Evolutionary conservation across 2,113 vertebrate genomes (phyloP), one percentile per base, ranked within the genome.

Genomic region (Rhinogobius similis): DNA sequence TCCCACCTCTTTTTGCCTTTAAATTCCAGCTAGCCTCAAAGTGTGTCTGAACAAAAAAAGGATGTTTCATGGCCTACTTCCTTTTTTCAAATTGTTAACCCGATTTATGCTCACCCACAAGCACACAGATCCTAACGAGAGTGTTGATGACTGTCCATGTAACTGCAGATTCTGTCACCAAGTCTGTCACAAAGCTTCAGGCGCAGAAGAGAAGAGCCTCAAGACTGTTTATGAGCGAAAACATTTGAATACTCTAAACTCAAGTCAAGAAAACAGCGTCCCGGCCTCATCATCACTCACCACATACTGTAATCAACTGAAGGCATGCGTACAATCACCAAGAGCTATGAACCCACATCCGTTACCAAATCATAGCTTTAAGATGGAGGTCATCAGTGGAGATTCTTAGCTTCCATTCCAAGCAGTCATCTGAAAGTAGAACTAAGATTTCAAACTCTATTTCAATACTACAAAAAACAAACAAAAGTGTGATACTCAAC

Each of bases 21-120:
- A 14, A 5, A 68, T 67, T 65, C 27, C 39, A 77, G 70, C 52
- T 65, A 67, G 21, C 36, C 44, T 75, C 73, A 79, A 72, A 82
- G 78, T 61, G 73, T 63, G 82, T 66, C 67, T 74, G 50, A 76
- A 72, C 20, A 61, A 61, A 86, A 91, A 91, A 88, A 76, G 70
- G 83, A 91, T 87, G 86, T 87, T 80, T 78, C 7, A 78, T 78
- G 82, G 76, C 89, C 88, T 85, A 88, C 78, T 93, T 92, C 90
- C 87, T 76, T 79, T 81, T 82, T 23, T n/a, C 76, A 52, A 76
- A 76, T 46, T 58, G 56, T 90, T 90, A 93, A 91, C 90, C 70
- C 84, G 78, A 69, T 88, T 77, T 43, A 58, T 50, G 59, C 72
- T 46, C 71, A 50, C 63, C 21, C 10, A 26, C 0, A 20, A 3